Base-by-base conservation (phyloP, 1,140 invertebrate species). In the Panagrolaimus sp. region DNA sequence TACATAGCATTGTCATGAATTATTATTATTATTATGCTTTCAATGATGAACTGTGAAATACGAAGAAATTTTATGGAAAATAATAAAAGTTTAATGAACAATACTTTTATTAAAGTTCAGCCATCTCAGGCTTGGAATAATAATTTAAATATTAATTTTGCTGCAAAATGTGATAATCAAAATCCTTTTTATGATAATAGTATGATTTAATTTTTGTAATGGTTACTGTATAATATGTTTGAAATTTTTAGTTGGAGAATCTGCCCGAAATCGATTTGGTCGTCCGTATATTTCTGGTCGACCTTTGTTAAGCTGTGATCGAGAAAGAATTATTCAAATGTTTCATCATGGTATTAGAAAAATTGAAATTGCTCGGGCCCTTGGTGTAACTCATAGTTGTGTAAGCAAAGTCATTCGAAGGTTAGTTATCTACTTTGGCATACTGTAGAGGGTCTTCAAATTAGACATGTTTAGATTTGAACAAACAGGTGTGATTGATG, bases 241-340 rank as follows among this genome's bases (percentile, higher is more conserved):
- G 8, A 17, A 8, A 21, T 17, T 71, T 71, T 26, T 44, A 71
- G 71, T 71, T 55, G 71, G 71, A n/a, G 71, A 71, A 66, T 71
- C 71, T 15, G 71, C 71, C 15, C 28, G 63, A 9, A 71, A 71
- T 58, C 52, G 71, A 26, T 71, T 71, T 38, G 71, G 71, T 12
- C 47, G 71, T 14, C 71, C 71, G 21, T 71, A 71, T 55, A 71
- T 71, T 24, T 65, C 48, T 15, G 71, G 71, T 17, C 28, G 71
- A n/a, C 71, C 71, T 24, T 62, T 71, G 12, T 64, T 71, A 43
- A 55, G 44, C n/a, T 71, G 67, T 45, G 71, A 71, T 63, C 71
- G 71, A 17, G 15, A 62, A 38, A 63, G 17, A 26, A 71, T 71
- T n/a, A 72, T 71, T 15, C 45, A 71, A 48, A 32, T 71, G 43